Evolutionary conservation across 2,113 vertebrate species (phyloP).

Genomic region (Aspiorhynchus laticeps): DNA sequence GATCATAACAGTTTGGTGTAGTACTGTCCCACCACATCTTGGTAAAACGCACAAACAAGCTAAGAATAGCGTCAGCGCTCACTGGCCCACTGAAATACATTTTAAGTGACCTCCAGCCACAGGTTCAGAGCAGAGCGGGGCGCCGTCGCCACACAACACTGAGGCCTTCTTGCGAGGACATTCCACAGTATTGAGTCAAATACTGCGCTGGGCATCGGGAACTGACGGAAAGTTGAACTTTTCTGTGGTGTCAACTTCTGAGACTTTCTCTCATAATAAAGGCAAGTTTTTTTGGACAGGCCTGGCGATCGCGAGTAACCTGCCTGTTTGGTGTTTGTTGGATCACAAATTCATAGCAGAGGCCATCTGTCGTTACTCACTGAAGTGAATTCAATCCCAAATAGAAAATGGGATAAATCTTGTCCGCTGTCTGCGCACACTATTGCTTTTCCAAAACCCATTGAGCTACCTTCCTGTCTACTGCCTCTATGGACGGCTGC

Average conservation of each 20-base stretch:
- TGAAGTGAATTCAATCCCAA: conserved; percentile 53
- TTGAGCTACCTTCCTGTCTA: conserved; percentile 17
- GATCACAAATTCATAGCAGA: conserved; percentile 26
- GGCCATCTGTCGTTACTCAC: conserved; percentile 56
- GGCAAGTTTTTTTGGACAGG: conserved; percentile 52
- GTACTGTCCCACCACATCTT: conserved; percentile 66
- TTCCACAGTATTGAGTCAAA: conserved; percentile 54
- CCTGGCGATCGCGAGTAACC: conserved; percentile 56
- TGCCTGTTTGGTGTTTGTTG: conserved; percentile 37
- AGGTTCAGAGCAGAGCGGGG: conserved; percentile 49
- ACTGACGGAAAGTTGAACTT: conserved; percentile 59
- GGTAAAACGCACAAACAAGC: conserved; percentile 75
- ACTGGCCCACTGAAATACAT: conserved; percentile 68
- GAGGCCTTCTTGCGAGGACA: conserved; percentile 62
- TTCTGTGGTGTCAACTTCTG: conserved; percentile 49
- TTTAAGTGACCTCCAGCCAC: conserved; percentile 28
- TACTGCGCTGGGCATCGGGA: conserved; percentile 49
- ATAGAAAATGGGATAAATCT: conserved; percentile 56
- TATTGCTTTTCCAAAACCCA: conserved; percentile 5
- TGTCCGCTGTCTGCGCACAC: conserved; percentile 43
- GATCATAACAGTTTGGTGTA: conserved; percentile 70
- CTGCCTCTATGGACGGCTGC: not conserved
- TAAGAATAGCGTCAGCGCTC: conserved; percentile 66
- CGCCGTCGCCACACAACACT: conserved; percentile 56
- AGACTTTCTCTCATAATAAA: conserved; percentile 59